A percentile compares a stretch with the other conserved stretches of the same genome.
phyloP scores from a whole-genome alignment of 37 sponge, comb jelly and placozoan genomes.

The Geodia barretti region DNA sequence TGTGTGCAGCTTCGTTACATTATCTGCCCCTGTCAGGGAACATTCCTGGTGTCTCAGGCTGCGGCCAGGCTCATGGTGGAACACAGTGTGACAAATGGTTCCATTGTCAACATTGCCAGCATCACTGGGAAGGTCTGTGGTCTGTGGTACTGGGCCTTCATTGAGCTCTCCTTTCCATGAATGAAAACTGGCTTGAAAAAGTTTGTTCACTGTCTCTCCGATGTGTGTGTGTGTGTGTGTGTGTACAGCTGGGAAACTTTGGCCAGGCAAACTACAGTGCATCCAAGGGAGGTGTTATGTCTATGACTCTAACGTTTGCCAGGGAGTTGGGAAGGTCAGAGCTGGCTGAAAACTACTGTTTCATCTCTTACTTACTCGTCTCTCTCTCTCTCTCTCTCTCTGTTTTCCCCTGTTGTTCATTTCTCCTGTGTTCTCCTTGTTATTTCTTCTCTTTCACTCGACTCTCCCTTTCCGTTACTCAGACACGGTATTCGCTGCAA shows the following conservation, averaged over 20 bases:
- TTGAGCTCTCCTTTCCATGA: too few species aligned
- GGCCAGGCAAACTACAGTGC: constrained; percentile 82
- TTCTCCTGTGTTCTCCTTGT: too few species aligned
- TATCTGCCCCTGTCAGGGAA: constrained; percentile 38
- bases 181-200: too few species aligned
- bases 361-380: too few species aligned
- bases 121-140: constrained; percentile 70
- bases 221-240: not conserved
- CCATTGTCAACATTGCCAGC: constrained; percentile 75
- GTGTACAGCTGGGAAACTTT: constrained; percentile 39
- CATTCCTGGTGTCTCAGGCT: constrained; percentile 70
- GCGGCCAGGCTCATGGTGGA: constrained; percentile 50
- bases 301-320: constrained; percentile 68
- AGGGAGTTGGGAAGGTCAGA: constrained; percentile 55
- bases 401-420: too few species aligned
- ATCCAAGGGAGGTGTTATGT: constrained; percentile 70
- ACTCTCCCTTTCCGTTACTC: too few species aligned
- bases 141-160: too few species aligned
- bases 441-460: too few species aligned
- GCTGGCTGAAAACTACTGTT: too few species aligned
- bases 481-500: constrained; percentile 80
- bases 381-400: not conserved
- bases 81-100: constrained; percentile 38
- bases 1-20: not conserved
- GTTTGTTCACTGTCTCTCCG: too few species aligned